Conservation (phyloP, 2,888 invertebrate genomes). For the Rhamphomyia laevipes region DNA sequence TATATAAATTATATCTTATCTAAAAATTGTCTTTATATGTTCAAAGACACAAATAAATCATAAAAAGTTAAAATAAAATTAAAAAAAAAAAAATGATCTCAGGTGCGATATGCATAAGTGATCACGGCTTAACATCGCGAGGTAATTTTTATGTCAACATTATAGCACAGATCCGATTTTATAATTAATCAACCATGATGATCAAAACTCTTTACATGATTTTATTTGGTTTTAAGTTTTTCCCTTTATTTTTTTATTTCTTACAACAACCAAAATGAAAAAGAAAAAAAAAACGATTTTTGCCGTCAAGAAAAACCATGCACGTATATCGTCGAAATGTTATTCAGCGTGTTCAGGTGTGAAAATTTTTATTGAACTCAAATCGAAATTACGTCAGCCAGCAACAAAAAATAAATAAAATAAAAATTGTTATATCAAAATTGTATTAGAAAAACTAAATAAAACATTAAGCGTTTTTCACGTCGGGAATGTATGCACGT, state of each 20-base stretch:
- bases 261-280: no score
- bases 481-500: conserved; percentile 12
- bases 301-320: no score
- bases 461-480: conserved; percentile 12
- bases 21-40: neutral
- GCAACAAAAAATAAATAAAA: conserved; percentile 8
- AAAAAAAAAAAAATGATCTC: neutral
- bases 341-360: conserved; percentile 12
- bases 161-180: neutral
- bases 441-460: conserved; percentile 5
- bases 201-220: neutral
- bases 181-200: neutral
- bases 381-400: conserved; percentile 2
- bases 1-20: neutral
- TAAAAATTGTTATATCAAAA: conserved; percentile 7
- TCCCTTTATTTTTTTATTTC: no score
- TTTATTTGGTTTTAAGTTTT: no score
- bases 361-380: conserved; percentile 11
- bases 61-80: neutral
- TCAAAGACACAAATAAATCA: neutral
- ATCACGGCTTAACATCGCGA: neutral
- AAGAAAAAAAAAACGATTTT: no score
- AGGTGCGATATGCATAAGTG: conserved; percentile 3
- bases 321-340: neutral
- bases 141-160: neutral